phyloP scores from a whole-genome alignment of 2,888 invertebrate species.

The Hypolimnas misippus region DNA sequence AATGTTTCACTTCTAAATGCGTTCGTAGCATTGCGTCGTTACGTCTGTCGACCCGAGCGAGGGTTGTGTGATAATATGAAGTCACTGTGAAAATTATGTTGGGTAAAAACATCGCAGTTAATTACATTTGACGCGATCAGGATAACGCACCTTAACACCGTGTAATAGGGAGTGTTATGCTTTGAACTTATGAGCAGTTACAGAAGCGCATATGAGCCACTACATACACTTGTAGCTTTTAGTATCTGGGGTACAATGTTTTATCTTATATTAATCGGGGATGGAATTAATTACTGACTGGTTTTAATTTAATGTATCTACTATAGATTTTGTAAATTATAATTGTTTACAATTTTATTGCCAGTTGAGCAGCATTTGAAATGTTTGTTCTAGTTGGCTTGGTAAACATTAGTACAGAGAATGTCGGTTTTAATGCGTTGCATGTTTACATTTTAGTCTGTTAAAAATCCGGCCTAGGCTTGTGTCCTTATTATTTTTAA shows the following conservation, averaged over 20 bases:
- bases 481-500: no score
- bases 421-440: no score
- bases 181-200: conserved; percentile 10
- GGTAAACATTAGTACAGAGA: no score
- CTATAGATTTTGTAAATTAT: not conserved
- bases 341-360: not conserved
- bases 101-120: conserved; percentile 45
- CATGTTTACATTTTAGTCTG: no score
- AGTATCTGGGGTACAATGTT: conserved; percentile 32
- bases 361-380: not conserved
- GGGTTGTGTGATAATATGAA: conserved; percentile 54
- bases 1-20: conserved; percentile 29
- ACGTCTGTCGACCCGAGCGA: conserved; percentile 32
- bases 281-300: conserved; percentile 28
- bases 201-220: conserved; percentile 30
- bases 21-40: conserved; percentile 17
- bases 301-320: conserved; percentile 26
- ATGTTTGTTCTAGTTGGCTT: no score
- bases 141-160: conserved; percentile 29
- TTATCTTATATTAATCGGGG: conserved; percentile 27
- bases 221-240: conserved; percentile 29
- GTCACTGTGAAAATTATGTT: conserved; percentile 57
- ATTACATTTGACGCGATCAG: conserved; percentile 35
- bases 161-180: conserved; percentile 30
- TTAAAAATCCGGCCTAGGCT: no score